A percentile compares a stretch with the other conserved stretches of the same genome.
These are phyloP conservation scores for Clarias batrachus DNA, from an alignment of 2,113 vertebrate species.

Conservation along the genomic window DNA sequence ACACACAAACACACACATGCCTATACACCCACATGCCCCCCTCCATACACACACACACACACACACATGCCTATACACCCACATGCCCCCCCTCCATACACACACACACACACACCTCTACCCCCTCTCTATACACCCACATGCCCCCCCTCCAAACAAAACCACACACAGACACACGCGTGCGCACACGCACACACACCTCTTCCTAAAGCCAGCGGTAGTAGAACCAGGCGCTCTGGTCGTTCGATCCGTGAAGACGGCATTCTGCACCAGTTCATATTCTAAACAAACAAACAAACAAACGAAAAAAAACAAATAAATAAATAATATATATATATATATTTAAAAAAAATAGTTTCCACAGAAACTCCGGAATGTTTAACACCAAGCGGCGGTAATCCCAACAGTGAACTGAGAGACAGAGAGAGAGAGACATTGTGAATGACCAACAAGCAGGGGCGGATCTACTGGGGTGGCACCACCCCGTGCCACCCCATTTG, in stretches of 20 bases:
- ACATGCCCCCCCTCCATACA: too few relatives aligned
- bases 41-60: not conserved
- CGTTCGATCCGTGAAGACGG: conserved; percentile 92
- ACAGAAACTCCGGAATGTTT: conserved; percentile 73
- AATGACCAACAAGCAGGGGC: not conserved
- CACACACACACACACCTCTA: not conserved
- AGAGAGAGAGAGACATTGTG: conserved; percentile 19
- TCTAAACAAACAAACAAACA: too few relatives aligned
- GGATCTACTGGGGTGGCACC: too few relatives aligned
- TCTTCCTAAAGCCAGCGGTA: conserved; percentile 89
- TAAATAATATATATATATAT: too few relatives aligned
- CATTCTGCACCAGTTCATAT: conserved; percentile 87
- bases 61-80: too few relatives aligned
- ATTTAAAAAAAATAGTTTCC: too few relatives aligned
- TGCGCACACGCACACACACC: too few relatives aligned
- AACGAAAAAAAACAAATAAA: not conserved
- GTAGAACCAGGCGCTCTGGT: conserved; percentile 93
- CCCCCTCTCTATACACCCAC: too few relatives aligned
- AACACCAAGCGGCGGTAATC: conserved; percentile 87
- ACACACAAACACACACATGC: not conserved
- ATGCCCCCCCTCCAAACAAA: too few relatives aligned
- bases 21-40: not conserved
- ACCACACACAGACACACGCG: too few relatives aligned
- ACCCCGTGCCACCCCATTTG: too few relatives aligned
- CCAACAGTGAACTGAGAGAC: conserved; percentile 84